Evolutionary conservation across 2,113 vertebrate species (phyloP), one percentile per base, ranked within the genome.

Genomic region (Rhea pennata): DNA sequence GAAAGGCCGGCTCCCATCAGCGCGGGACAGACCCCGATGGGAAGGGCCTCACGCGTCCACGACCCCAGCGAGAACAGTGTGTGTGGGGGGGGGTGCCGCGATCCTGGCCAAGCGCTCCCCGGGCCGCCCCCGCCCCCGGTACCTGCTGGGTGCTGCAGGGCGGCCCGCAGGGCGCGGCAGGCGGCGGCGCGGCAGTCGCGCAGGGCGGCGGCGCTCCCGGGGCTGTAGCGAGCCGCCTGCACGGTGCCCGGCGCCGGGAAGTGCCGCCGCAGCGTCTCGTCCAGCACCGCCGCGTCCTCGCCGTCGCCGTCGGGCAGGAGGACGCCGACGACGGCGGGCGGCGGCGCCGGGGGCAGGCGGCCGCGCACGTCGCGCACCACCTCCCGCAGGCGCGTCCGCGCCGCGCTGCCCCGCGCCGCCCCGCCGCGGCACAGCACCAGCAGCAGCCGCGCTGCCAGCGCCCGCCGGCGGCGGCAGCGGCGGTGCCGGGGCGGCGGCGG

Each of bases 341-440:
- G 51, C 33, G 87, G 65, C 1, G 64, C 65, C 10, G 56, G 19
- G 75, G 70, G 77, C 71, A 97, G 71, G 62, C 93, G 97, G 40
- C 94, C 48, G 51, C 98, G 96, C 85, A 98, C 93, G 46, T 98
- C 98, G 83, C 97, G 95, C 89, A 97, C 94, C 88, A 98, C 93
- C 95, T 97, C 98, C 74, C 96, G 96, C 96, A 97, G 79, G 62
- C 89, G 91, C 67, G 80, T 92, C 27, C 96, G 92, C 62, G 91
- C 88, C 27, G 93, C 78, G n/a, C 82, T 58, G 69, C 84, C 50
- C 44, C 65, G 70, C 81, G 96, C 92, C 40, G 94, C 95, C 12
- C 84, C 50, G 8, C 93, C 92, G n/a, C 95, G 96, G 92, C 97
- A 97, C 40, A 98, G 96, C 76, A 95, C 95, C 92, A 98, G 95